These are phyloP conservation scores for Solea solea DNA, from an alignment of 2,113 vertebrate species.

Conservation along the genomic window DNA sequence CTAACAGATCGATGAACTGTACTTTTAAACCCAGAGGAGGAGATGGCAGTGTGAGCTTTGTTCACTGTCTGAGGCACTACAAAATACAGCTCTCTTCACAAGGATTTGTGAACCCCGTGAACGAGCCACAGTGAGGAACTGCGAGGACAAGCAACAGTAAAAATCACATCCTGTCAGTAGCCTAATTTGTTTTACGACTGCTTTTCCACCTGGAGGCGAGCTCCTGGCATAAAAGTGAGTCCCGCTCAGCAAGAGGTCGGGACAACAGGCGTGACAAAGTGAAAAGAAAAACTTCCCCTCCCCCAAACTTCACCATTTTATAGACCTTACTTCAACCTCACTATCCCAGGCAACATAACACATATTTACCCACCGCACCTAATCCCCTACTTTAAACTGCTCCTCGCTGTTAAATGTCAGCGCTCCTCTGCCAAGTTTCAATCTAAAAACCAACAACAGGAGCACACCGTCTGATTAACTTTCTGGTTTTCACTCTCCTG, in stretches of 20 bases:
- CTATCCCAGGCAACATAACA: conserved; percentile 27
- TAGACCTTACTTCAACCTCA: conserved; percentile 10
- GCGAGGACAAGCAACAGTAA: conserved; percentile 11
- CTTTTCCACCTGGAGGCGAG: conserved; percentile 68
- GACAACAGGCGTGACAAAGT: conserved; percentile 53
- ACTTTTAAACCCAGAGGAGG: conserved; percentile 17
- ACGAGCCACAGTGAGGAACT: conserved; percentile 4
- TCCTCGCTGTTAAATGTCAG: conserved; percentile 10
- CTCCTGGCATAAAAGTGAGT: conserved; percentile 47
- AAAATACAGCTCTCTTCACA: neutral
- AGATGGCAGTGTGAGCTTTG: conserved; percentile 13
- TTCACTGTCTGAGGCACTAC: neutral
- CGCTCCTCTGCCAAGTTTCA: conserved; percentile 47
- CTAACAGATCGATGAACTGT: conserved; percentile 24
- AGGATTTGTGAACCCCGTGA: neutral
- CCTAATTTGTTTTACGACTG: conserved; percentile 58
- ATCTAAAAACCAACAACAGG: conserved; percentile 15
- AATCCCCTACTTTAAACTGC: conserved; percentile 33
- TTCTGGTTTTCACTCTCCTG: conserved; percentile 30
- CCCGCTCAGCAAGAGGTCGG: conserved; percentile 50
- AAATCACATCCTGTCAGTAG: conserved; percentile 64
- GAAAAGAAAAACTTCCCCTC: conserved; percentile 16
- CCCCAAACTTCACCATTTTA: conserved; percentile 24
- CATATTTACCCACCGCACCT: conserved; percentile 50
- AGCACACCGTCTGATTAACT: conserved; percentile 36